Base-by-base conservation (phyloP, 64 coral and sea anemone genomes). In the Actinia tenebrosa region DNA sequence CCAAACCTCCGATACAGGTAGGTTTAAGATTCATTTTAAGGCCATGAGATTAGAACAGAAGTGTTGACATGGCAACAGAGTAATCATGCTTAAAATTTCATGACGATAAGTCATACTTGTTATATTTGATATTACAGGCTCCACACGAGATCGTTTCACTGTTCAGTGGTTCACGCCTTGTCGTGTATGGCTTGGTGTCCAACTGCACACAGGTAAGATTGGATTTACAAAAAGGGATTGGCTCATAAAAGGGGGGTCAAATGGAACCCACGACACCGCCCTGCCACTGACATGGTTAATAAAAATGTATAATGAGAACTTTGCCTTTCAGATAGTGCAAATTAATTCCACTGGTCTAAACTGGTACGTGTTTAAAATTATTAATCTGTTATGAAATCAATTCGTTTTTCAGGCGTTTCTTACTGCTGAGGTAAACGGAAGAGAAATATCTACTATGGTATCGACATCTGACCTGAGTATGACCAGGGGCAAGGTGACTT, bases 141-240 rank as follows among this genome's bases (percentile, higher is more conserved):
- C 97, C 97, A 22, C 88, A 88, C 66, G 90, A 95, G 54, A 77
- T 99, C 13, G 58, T 99, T n/a, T 95, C 97, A 1, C 68, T 95
- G 10, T 99, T 99, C 83, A 99, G 89, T 56, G 93, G 97, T 20
- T 99, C 88, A 6, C 84, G 97, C 77, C 97, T 95, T 68, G 97
- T 99, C 3, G 97, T 99, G 16, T 99, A 99, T 89, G 97, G 97
- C 8, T 84, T 99, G 78, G 93, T 95, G 22, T 89, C 88, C 52
- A 95, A 93, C 66, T 99, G 97, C 58, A 99, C 97, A 37, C 97
- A 99, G 97, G 97, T 99, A 82, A 37, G 30, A 37, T 37, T 37
- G 30, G 30, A 37, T 37, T 37, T 37, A 37, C 30, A 37, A 37
- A 37, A 37, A 37, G 30, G 30, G 30, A 37, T 37, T 37, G 30